A percentile compares a stretch with the other conserved stretches of the same genome.
Conservation (phyloP, 2,888 invertebrate genomes). For the Lasioglossum morio region DNA sequence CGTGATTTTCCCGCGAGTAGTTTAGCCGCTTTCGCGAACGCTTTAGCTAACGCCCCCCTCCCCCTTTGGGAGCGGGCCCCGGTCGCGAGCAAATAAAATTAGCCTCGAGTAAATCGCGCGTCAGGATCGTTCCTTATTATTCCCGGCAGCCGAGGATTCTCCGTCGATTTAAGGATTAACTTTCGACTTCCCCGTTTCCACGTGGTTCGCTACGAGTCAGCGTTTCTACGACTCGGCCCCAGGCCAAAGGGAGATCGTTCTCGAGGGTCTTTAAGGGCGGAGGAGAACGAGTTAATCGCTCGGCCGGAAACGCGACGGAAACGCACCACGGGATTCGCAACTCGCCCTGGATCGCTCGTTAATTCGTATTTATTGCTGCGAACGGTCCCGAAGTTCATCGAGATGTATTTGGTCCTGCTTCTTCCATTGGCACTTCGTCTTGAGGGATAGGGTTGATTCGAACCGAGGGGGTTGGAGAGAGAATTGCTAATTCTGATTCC, state of each 20-base stretch:
- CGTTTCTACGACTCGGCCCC: slow-evolving; percentile 50
- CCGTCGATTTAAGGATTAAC: slow-evolving; percentile 68
- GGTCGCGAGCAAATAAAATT: slow-evolving; percentile 49
- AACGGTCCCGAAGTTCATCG: not conserved
- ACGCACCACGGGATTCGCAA: slow-evolving; percentile 49
- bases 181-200: slow-evolving; percentile 54
- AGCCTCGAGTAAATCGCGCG: slow-evolving; percentile 44
- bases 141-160: slow-evolving; percentile 29
- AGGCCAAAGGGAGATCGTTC: slow-evolving; percentile 48
- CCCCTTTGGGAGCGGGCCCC: not conserved
- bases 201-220: slow-evolving; percentile 58
- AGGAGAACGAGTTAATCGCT: slow-evolving; percentile 70
- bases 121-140: slow-evolving; percentile 53
- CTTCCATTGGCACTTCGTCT: not conserved
- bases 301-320: slow-evolving; percentile 64
- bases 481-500: not conserved
- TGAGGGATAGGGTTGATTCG: not conserved
- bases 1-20: not conserved
- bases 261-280: slow-evolving; percentile 59
- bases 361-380: not conserved
- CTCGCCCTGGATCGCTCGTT: slow-evolving; percentile 4
- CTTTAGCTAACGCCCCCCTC: too few species aligned
- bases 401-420: not conserved
- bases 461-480: not conserved
- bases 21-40: not conserved